Evolutionary conservation across 2,797 vertebrate species (phyloP).

Genomic region (Acipenser ruthenus): DNA sequence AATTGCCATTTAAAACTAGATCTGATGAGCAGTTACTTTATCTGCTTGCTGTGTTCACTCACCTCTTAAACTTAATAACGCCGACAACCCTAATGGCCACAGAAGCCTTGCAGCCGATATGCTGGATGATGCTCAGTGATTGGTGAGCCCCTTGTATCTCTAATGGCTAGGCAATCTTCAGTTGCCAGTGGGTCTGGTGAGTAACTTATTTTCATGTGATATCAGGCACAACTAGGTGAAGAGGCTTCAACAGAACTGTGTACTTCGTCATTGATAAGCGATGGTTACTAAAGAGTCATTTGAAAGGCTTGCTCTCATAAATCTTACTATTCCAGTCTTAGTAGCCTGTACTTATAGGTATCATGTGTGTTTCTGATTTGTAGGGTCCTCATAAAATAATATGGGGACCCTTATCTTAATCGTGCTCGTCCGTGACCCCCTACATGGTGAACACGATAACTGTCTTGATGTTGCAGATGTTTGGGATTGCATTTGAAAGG

Average conservation of each 20-base stretch:
- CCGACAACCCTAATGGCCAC: background rate
- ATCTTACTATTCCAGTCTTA: too few relatives aligned
- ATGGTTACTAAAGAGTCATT: too few relatives aligned
- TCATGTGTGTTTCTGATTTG: too few relatives aligned
- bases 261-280: too few relatives aligned
- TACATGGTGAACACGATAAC: too few relatives aligned
- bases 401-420: too few relatives aligned
- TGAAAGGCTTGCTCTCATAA: too few relatives aligned
- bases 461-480: too few relatives aligned
- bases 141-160: background rate
- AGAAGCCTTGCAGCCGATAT: background rate
- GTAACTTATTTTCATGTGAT: constrained; percentile 21
- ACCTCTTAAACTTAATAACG: background rate
- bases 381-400: too few relatives aligned
- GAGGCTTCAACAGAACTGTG: background rate
- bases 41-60: background rate
- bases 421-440: too few relatives aligned
- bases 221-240: background rate
- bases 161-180: constrained; percentile 36
- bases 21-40: background rate
- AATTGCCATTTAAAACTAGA: background rate
- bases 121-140: background rate
- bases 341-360: too few relatives aligned
- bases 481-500: too few relatives aligned
- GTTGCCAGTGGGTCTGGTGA: constrained; percentile 32